Conservation (phyloP, 2,797 vertebrate genomes). For the Dendrocincla tyrannina region DNA sequence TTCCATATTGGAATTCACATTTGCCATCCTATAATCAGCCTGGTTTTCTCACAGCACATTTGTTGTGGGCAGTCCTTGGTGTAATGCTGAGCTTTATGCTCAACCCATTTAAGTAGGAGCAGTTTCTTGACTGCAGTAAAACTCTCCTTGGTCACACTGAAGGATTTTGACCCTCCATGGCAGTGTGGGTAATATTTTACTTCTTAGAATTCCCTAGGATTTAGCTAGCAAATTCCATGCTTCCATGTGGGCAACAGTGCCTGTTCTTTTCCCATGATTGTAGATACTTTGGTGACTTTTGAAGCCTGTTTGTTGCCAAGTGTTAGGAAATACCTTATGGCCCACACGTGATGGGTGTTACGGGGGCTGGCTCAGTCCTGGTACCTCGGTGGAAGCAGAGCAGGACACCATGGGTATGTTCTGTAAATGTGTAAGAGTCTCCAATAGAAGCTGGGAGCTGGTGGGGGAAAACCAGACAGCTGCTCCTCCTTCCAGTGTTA, state of each 20-base stretch:
- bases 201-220: slow-evolving; percentile 30
- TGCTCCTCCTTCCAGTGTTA: neutral
- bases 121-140: neutral
- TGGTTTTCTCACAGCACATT: accelerated
- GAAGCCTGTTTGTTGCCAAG: neutral
- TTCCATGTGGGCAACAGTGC: accelerated
- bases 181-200: neutral
- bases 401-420: accelerated
- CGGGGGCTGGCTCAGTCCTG: neutral
- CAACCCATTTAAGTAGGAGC: neutral
- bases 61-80: neutral
- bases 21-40: accelerated
- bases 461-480: neutral
- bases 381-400: neutral
- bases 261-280: slow-evolving; percentile 26
- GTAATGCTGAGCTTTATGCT: neutral
- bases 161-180: neutral
- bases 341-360: neutral
- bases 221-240: slow-evolving; percentile 14
- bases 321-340: neutral
- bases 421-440: neutral
- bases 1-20: neutral
- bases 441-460: neutral
- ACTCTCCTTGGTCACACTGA: neutral
- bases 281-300: neutral